Percentiles rank a stretch among this genome's conserved stretches.
Evolutionary conservation across 2,888 invertebrate genomes (phyloP).

Genomic region (Amblyjoppa proteus): DNA sequence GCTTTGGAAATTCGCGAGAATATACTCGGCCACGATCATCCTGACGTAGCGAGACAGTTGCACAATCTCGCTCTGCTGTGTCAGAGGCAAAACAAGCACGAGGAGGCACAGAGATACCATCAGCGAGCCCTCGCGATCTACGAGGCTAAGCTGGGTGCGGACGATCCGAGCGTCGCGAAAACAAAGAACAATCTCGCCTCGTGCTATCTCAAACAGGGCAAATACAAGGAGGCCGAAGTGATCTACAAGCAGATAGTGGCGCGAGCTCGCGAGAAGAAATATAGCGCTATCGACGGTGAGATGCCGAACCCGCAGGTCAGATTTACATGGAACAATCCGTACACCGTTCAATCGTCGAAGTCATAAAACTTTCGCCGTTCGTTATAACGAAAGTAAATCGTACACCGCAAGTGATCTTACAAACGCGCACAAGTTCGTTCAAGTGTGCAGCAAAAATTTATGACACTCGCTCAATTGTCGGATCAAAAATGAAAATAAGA

Average conservation of each 20-base stretch:
- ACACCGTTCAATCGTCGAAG: too few species aligned
- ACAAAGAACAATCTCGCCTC: slow-evolving; percentile 99
- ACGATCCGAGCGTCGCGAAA: slow-evolving; percentile 99
- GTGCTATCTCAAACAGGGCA: slow-evolving; percentile 98
- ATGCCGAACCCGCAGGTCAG: slow-evolving; percentile 96
- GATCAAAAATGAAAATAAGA: too few species aligned
- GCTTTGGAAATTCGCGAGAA: slow-evolving; percentile 99
- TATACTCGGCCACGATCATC: slow-evolving; percentile 98
- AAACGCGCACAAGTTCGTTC: too few species aligned
- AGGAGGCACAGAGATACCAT: slow-evolving; percentile 95
- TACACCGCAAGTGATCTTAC: too few species aligned
- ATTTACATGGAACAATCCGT: neutral
- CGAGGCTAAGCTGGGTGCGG: slow-evolving; percentile 97
- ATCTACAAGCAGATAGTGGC: slow-evolving; percentile 99
- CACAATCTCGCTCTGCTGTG: slow-evolving; percentile 99
- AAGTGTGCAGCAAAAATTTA: too few species aligned
- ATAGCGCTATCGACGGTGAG: slow-evolving; percentile 97
- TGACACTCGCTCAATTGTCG: too few species aligned
- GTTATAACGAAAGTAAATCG: too few species aligned
- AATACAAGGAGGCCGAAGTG: slow-evolving; percentile 99
- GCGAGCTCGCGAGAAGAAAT: slow-evolving; percentile 98
- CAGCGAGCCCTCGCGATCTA: slow-evolving; percentile 94
- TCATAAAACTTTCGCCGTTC: too few species aligned
- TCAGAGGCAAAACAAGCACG: slow-evolving; percentile 94
- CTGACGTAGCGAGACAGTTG: slow-evolving; percentile 99